phyloP scores from a whole-genome alignment of 2,113 vertebrate genomes.

The Ariopsis seemanni region DNA sequence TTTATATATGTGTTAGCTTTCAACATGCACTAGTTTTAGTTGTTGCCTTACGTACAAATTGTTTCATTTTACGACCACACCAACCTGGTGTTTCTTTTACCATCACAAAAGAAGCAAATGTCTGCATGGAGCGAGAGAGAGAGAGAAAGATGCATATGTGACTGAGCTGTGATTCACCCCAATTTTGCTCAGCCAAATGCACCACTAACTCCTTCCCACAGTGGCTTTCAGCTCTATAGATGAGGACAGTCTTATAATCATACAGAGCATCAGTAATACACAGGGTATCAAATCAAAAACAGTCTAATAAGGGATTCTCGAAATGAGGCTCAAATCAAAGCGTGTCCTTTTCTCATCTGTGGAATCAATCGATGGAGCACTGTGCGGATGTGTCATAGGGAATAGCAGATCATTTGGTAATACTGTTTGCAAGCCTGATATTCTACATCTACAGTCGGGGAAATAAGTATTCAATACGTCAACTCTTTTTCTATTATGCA shows the following conservation, averaged over 20 bases:
- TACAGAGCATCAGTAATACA: constrained; percentile 21
- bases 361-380: constrained; percentile 6
- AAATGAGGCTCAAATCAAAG: constrained; percentile 31
- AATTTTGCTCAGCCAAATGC: constrained; percentile 32
- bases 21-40: neutral
- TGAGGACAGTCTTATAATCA: constrained; percentile 21
- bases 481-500: too few relatives aligned
- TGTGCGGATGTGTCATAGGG: constrained; percentile 13
- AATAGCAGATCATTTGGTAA: constrained; percentile 31
- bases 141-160: constrained; percentile 26
- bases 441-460: neutral
- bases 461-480: too few relatives aligned
- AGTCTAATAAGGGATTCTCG: constrained; percentile 30
- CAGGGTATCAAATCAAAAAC: constrained; percentile 28
- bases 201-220: constrained; percentile 37
- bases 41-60: constrained; percentile 12
- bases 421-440: constrained; percentile 17
- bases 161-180: constrained; percentile 41
- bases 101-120: constrained; percentile 25
- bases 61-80: constrained; percentile 12
- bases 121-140: constrained; percentile 10
- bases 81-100: constrained; percentile 27
- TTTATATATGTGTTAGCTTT: neutral
- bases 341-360: constrained; percentile 37
- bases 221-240: constrained; percentile 36